A percentile compares a stretch with the other conserved stretches of the same genome.
Conservation (phyloP, 2,113 vertebrate genomes). For the Tauraco erythrolophus region DNA sequence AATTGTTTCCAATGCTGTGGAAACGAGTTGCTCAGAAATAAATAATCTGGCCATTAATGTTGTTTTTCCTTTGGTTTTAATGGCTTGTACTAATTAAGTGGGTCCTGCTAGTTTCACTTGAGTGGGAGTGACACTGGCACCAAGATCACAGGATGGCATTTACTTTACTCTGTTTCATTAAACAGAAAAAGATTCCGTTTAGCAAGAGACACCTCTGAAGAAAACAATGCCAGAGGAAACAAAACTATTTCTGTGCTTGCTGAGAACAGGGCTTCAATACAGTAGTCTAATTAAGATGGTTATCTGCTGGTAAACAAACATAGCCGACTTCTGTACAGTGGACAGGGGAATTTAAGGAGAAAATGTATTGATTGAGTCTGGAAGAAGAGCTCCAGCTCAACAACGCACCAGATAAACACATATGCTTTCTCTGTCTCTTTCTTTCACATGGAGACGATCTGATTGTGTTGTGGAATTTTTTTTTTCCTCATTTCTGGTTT, state of each 20-base stretch:
- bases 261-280: conserved; percentile 35
- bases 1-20: not conserved
- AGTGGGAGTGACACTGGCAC: not conserved
- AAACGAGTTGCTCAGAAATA: conserved; percentile 34
- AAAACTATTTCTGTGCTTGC: conserved; percentile 35
- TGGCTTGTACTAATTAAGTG: conserved; percentile 45
- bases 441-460: not conserved
- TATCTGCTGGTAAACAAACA: conserved; percentile 71
- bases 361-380: conserved; percentile 30
- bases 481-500: not conserved
- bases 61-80: conserved; percentile 26
- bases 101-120: conserved; percentile 31
- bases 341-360: conserved; percentile 20
- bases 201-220: conserved; percentile 27
- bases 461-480: not conserved
- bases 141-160: conserved; percentile 40
- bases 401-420: not conserved
- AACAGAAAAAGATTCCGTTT: not conserved
- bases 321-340: conserved; percentile 20
- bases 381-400: not conserved
- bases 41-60: not conserved
- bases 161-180: conserved; percentile 41
- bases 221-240: conserved; percentile 50
- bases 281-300: conserved; percentile 74
- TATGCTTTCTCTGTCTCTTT: not conserved